A percentile compares a stretch with the other conserved stretches of the same genome.
Conservation (phyloP, 2,797 vertebrate species). For the Hemitrygon akajei region DNA sequence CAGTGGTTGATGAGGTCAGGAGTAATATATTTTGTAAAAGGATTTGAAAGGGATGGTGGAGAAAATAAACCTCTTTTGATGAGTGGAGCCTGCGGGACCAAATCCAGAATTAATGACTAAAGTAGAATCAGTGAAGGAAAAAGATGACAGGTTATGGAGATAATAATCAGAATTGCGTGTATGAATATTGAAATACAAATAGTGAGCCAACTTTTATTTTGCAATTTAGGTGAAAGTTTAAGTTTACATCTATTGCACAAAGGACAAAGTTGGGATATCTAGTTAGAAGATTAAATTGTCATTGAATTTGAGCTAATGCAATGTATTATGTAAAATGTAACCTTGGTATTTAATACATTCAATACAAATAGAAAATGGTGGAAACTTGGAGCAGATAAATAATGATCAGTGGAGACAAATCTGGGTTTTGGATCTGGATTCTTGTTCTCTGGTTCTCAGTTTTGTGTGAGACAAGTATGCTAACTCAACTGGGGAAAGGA, state of each 20-base stretch:
- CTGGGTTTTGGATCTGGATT: background rate
- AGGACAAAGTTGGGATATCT: background rate
- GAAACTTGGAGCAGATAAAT: background rate
- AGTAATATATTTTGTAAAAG: background rate
- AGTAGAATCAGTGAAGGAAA: background rate
- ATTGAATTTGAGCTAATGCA: background rate
- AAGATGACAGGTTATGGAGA: background rate
- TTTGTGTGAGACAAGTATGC: background rate
- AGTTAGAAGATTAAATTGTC: background rate
- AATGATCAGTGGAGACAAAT: background rate
- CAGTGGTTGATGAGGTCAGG: background rate
- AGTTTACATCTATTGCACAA: background rate
- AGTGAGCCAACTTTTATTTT: background rate
- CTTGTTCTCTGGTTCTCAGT: background rate
- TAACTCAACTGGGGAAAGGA: background rate
- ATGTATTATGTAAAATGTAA: background rate
- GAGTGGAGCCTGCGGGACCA: background rate
- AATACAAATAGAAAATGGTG: background rate
- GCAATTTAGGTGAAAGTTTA: background rate
- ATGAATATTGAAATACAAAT: no score
- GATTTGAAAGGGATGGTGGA: background rate
- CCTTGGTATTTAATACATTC: background rate
- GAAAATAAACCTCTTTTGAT: background rate
- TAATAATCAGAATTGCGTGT: background rate
- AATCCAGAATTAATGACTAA: background rate